Percentiles rank a stretch among this genome's conserved stretches.
phyloP scores from a whole-genome alignment of 2,888 invertebrate genomes.

The Crossocerus cetratus region DNA sequence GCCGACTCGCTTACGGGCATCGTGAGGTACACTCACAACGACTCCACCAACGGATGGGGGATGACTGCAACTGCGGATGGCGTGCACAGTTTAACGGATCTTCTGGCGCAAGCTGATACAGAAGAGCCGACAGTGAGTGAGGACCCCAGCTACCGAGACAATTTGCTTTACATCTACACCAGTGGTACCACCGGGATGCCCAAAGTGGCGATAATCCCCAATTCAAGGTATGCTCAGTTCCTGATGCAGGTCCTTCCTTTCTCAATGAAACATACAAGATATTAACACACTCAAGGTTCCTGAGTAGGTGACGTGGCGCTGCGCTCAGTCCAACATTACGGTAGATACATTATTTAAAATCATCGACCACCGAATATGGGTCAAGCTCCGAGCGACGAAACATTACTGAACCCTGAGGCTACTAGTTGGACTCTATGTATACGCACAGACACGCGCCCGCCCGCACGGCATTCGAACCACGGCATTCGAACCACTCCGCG shows the following conservation, averaged over 20 bases:
- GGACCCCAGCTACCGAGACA: slow-evolving; percentile 75
- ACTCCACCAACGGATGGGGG: slow-evolving; percentile 30
- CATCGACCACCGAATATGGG: slow-evolving; percentile 32
- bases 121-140: slow-evolving; percentile 68
- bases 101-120: slow-evolving; percentile 65
- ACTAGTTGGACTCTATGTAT: too few species aligned
- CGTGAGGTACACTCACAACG: slow-evolving; percentile 63
- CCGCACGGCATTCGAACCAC: too few species aligned
- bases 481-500: too few species aligned
- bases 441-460: too few species aligned
- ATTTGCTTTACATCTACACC: slow-evolving; percentile 83
- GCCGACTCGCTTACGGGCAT: slow-evolving; percentile 60
- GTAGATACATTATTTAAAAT: slow-evolving; percentile 38
- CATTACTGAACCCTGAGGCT: background rate
- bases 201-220: slow-evolving; percentile 83
- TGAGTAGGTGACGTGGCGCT: slow-evolving; percentile 15
- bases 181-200: slow-evolving; percentile 86
- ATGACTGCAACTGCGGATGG: slow-evolving; percentile 36
- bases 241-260: background rate
- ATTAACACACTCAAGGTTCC: background rate
- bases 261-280: background rate
- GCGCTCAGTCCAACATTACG: background rate
- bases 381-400: slow-evolving; percentile 16
- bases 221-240: slow-evolving; percentile 79
- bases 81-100: slow-evolving; percentile 65